Evolutionary conservation across 1,140 invertebrate genomes (phyloP).

Genomic region (Brachionus paranguensis): DNA sequence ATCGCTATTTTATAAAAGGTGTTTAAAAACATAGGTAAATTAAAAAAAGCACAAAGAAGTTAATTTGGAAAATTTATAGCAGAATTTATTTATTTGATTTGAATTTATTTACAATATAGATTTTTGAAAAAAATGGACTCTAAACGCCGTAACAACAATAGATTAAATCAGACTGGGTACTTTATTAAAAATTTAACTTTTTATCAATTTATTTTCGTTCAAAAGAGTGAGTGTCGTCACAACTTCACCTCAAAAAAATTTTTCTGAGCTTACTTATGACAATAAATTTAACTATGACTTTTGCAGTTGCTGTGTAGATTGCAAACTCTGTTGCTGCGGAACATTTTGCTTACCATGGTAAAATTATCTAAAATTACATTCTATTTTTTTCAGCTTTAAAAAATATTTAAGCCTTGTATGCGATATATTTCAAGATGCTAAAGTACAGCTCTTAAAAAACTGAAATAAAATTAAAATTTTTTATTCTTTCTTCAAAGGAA

Average conservation of each 20-base stretch:
- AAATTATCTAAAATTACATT: neutral
- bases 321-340: constrained; percentile 10
- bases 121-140: neutral
- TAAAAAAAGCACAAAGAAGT: neutral
- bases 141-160: neutral
- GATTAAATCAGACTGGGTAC: neutral
- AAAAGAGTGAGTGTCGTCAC: neutral
- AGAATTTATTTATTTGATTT: neutral
- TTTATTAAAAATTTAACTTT: neutral
- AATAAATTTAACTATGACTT: constrained; percentile 9
- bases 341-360: constrained; percentile 37
- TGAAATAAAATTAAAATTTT: neutral
- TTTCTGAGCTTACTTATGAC: constrained; percentile 29
- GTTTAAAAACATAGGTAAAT: neutral
- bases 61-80: neutral
- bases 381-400: neutral
- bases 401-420: neutral
- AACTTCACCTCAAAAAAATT: neutral
- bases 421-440: neutral
- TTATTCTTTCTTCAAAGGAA: neutral
- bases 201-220: neutral
- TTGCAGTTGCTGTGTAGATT: constrained; percentile 10
- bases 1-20: neutral
- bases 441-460: neutral
- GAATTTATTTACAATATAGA: neutral